Evolutionary conservation across 2,888 invertebrate genomes (phyloP), one percentile per base, ranked within the genome.

Genomic region (Lypha dubia): DNA sequence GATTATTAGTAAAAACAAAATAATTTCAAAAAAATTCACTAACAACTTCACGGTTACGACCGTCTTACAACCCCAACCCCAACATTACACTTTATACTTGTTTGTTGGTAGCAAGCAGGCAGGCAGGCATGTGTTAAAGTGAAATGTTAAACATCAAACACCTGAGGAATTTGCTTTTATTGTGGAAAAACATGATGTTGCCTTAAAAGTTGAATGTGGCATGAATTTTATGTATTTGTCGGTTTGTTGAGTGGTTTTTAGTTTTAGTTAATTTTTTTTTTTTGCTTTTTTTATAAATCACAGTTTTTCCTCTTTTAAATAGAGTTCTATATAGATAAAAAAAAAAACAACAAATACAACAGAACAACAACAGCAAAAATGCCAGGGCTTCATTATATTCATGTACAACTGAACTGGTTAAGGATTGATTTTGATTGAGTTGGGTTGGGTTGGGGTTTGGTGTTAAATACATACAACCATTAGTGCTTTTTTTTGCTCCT

Each of bases 161-260:
- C 79, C 79, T 79, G 79, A 84, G 71, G 65, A 83, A 79, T 75
- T 75, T 35, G 24, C 49, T 71, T 44, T 38, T 32, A 17, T 75
- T 38, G 9, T 28, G 9, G 8, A 7, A 24, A 63, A 38, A 44
- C 13, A 22, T 28, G 58, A 67, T 28, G 20, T 41, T 44, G 17
- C 44, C 44, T 44, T 58, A 17, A 51, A 20, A 24, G 62, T 41
- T 35, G 32, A 71, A 58, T 62, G 74, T 63, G 74, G 32, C 60
- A 41, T 60, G 60, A 77, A 70, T 70, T 77, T 77, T 60, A 62
- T 70, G 77, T 60, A 60, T 71, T 71, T 71, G 71, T 79, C 38
- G 46, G 71, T 71, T 63, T 65, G n/a, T 38, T 53, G 44, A 70
- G 32, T 44, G 79, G 51, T 73, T 70, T 46, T n/a, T n/a, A n/a